Evolutionary conservation across 2,113 vertebrate genomes (phyloP).

Genomic region (Pseudorasbora parva): DNA sequence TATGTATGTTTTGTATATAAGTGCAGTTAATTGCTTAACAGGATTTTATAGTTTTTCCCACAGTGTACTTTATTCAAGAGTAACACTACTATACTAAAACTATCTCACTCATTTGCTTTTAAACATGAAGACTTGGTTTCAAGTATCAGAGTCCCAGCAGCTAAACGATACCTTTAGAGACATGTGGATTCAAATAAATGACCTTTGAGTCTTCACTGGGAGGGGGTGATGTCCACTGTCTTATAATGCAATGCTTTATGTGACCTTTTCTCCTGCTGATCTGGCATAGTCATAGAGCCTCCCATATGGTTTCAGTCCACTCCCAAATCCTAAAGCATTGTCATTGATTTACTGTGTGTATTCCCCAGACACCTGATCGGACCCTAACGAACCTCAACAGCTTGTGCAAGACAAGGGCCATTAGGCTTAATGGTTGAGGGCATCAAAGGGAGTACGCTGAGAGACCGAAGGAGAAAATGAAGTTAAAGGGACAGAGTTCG

Average conservation of each 20-base stretch:
- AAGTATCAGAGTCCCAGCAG: neutral
- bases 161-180: neutral
- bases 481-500: slow-evolving; percentile 52
- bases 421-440: slow-evolving; percentile 59
- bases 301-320: slow-evolving; percentile 51
- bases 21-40: neutral
- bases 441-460: slow-evolving; percentile 55
- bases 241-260: neutral
- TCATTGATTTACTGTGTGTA: slow-evolving; percentile 57
- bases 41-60: neutral
- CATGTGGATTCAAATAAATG: neutral
- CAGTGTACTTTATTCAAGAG: neutral
- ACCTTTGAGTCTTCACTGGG: neutral
- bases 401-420: slow-evolving; percentile 57
- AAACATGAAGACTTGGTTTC: neutral
- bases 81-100: neutral
- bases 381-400: slow-evolving; percentile 56
- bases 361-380: slow-evolving; percentile 55
- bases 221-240: neutral
- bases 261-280: slow-evolving; percentile 28
- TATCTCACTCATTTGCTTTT: neutral
- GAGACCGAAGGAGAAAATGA: slow-evolving; percentile 54
- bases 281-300: slow-evolving; percentile 6
- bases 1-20: neutral
- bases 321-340: slow-evolving; percentile 38